A percentile compares a stretch with the other conserved stretches of the same genome.
These are phyloP conservation scores for Pelecanoides urinatrix DNA, from an alignment of 2,113 vertebrate genomes.

Conservation along the genomic window DNA sequence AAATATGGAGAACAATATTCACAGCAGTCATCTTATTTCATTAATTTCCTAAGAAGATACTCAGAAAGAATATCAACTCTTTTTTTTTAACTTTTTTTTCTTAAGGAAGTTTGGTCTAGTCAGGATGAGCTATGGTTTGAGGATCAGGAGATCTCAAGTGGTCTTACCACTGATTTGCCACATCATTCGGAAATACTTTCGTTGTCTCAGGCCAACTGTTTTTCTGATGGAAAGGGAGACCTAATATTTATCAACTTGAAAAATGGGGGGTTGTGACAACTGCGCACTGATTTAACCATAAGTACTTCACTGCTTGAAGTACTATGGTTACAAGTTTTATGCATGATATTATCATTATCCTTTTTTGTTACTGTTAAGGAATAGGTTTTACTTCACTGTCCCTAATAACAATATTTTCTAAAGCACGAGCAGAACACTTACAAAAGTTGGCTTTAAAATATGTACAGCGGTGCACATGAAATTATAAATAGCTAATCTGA, in stretches of 20 bases:
- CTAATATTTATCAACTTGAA: not conserved
- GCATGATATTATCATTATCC: not conserved
- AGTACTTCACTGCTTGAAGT: not conserved
- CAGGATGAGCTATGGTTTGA: not conserved
- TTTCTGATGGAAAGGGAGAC: not conserved
- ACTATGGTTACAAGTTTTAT: not conserved
- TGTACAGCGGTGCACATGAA: not conserved
- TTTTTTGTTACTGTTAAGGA: not conserved
- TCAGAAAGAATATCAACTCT: not conserved
- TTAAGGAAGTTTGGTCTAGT: not conserved
- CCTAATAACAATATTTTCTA: not conserved
- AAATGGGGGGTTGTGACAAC: not conserved
- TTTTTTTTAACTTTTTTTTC: not conserved
- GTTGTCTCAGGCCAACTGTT: not conserved
- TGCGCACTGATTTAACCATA: not conserved
- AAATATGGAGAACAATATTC: not conserved
- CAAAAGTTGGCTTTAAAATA: not conserved
- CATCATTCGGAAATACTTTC: not conserved
- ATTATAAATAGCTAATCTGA: not conserved
- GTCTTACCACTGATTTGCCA: not conserved
- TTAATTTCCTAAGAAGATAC: not conserved
- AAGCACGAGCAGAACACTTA: not conserved
- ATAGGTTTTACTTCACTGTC: not conserved
- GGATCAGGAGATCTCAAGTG: not conserved
- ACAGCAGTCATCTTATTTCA: not conserved